Evolutionary conservation across 2,797 vertebrate species (phyloP).

Genomic region (Cuculus canorus): DNA sequence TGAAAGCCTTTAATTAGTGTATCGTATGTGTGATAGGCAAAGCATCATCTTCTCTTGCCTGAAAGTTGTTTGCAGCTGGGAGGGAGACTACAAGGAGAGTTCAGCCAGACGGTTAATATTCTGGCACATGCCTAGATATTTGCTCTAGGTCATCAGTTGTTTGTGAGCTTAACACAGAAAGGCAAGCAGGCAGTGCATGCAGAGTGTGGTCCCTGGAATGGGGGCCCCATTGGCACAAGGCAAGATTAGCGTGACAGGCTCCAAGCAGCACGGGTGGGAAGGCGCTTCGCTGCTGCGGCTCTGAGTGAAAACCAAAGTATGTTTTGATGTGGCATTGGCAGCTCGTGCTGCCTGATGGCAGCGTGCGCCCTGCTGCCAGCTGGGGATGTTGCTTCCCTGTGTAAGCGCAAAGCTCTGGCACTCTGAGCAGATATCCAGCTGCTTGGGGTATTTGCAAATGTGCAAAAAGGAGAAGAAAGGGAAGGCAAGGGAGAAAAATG

Average conservation of each 20-base stretch:
- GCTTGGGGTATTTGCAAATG: neutral
- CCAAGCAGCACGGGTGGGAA: neutral
- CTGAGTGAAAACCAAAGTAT: neutral
- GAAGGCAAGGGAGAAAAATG: neutral
- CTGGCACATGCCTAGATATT: neutral
- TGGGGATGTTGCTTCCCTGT: neutral
- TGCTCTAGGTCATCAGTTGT: neutral
- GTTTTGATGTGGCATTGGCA: neutral
- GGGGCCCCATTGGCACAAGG: neutral
- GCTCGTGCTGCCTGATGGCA: neutral
- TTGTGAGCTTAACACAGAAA: neutral
- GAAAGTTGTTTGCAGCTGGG: neutral
- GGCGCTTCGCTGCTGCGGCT: neutral
- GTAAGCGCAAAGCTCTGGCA: neutral
- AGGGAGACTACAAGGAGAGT: neutral
- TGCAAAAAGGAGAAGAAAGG: neutral
- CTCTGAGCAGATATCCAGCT: neutral
- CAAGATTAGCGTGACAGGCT: neutral
- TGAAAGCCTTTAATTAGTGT: neutral
- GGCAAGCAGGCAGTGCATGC: neutral
- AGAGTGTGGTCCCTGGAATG: neutral
- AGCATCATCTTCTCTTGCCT: neutral
- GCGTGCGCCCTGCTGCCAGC: neutral
- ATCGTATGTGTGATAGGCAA: rapidly evolving
- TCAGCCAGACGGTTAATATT: neutral